Evolutionary conservation across 2,888 invertebrate species (phyloP).

Genomic region (Endomychus coccineus): DNA sequence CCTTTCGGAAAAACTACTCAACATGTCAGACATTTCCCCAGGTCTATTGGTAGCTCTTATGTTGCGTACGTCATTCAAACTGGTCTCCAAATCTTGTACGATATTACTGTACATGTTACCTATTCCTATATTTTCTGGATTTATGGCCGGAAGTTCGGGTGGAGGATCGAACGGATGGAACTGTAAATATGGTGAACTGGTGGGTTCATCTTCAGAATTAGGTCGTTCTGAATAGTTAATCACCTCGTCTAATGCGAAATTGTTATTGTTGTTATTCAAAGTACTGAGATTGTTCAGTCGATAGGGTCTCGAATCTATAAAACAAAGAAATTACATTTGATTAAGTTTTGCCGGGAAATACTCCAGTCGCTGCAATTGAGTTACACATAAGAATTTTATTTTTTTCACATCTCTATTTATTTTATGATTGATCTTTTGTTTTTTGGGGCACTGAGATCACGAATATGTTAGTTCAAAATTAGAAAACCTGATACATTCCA

Average conservation of each 20-base stretch:
- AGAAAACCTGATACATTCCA: too few relatives aligned
- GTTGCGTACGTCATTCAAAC: constrained; percentile 36
- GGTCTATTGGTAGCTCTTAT: constrained; percentile 33
- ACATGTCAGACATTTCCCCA: constrained; percentile 37
- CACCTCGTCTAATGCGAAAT: constrained; percentile 35
- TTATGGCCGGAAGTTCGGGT: constrained; percentile 28
- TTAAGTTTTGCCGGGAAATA: too few relatives aligned
- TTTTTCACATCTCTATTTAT: too few relatives aligned
- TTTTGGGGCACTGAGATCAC: too few relatives aligned
- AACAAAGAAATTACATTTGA: constrained; percentile 11
- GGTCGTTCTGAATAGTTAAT: constrained; percentile 40
- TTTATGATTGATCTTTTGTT: too few relatives aligned
- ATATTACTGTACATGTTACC: constrained; percentile 40
- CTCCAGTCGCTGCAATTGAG: too few relatives aligned
- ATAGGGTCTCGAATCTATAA: constrained; percentile 3
- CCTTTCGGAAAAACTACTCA: constrained; percentile 39
- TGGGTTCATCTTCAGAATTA: constrained; percentile 32
- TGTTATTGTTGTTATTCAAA: constrained; percentile 10
- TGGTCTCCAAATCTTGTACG: constrained; percentile 39
- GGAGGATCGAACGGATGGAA: constrained; percentile 33
- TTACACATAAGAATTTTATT: too few relatives aligned
- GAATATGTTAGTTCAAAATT: too few relatives aligned
- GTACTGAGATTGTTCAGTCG: neutral
- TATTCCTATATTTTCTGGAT: constrained; percentile 34
- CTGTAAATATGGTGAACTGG: constrained; percentile 6